Percentiles rank a stretch among this genome's conserved stretches.
These are phyloP conservation scores for Andricus curvator DNA, from an alignment of 2,888 invertebrate genomes.

Conservation along the genomic window DNA sequence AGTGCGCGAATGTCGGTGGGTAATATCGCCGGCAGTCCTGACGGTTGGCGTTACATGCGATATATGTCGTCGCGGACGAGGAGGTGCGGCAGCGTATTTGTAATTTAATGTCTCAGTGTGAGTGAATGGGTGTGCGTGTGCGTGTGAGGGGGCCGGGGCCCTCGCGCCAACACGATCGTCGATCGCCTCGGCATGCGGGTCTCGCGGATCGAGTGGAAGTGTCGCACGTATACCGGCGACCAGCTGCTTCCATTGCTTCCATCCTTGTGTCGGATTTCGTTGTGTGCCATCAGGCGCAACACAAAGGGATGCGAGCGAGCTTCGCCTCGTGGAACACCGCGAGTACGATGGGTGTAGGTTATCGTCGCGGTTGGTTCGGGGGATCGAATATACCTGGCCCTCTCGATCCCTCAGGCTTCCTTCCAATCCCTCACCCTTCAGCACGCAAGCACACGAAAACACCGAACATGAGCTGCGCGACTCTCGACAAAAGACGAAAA, in stretches of 20 bases:
- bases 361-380: slow-evolving; percentile 47
- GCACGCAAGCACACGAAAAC: slow-evolving; percentile 39
- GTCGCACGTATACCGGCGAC: slow-evolving; percentile 54
- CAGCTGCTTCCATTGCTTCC: slow-evolving; percentile 53
- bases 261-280: slow-evolving; percentile 51
- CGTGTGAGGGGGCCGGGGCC: slow-evolving; percentile 10
- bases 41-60: slow-evolving; percentile 40
- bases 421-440: slow-evolving; percentile 30
- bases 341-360: slow-evolving; percentile 45
- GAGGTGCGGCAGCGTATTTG: slow-evolving; percentile 37
- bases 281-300: slow-evolving; percentile 43
- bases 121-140: slow-evolving; percentile 33
- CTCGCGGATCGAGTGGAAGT: slow-evolving; percentile 53
- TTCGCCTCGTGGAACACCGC: slow-evolving; percentile 52
- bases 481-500: neutral
- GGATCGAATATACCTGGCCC: slow-evolving; percentile 43
- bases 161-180: slow-evolving; percentile 48
- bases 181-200: slow-evolving; percentile 56
- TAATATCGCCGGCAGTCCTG: slow-evolving; percentile 35
- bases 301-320: slow-evolving; percentile 55
- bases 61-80: slow-evolving; percentile 40
- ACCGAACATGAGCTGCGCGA: slow-evolving; percentile 18
- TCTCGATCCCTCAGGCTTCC: slow-evolving; percentile 41
- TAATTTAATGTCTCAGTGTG: slow-evolving; percentile 22
- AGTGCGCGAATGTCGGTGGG: slow-evolving; percentile 25